A percentile compares a stretch with the other conserved stretches of the same genome.
These are phyloP conservation scores for Cryptotermes secundus DNA, from an alignment of 1,140 invertebrate genomes.

Conservation along the genomic window DNA sequence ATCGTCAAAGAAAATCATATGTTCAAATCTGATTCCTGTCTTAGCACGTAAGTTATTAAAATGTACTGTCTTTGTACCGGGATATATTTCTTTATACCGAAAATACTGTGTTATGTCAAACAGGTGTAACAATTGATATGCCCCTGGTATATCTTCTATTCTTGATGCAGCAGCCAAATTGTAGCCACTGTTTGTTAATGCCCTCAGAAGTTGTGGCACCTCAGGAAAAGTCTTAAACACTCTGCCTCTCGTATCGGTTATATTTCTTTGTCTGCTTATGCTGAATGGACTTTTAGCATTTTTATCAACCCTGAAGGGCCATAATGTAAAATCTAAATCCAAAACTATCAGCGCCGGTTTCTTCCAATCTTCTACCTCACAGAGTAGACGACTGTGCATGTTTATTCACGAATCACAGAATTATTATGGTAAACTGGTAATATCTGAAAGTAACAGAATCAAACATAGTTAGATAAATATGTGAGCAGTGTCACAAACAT, in stretches of 20 bases:
- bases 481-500: too few relatives aligned
- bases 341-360: conserved; percentile 29
- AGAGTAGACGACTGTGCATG: neutral
- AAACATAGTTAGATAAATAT: too few relatives aligned
- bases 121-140: conserved; percentile 38
- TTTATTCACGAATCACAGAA: neutral
- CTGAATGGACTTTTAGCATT: conserved; percentile 24
- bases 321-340: conserved; percentile 36
- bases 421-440: too few relatives aligned
- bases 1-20: conserved; percentile 54
- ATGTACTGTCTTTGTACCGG: conserved; percentile 37
- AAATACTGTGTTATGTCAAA: conserved; percentile 37
- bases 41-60: conserved; percentile 37
- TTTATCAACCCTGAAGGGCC: conserved; percentile 37
- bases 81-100: conserved; percentile 38
- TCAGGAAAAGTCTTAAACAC: conserved; percentile 23
- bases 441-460: too few relatives aligned
- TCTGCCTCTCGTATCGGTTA: conserved; percentile 28
- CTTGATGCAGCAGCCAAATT: conserved; percentile 38
- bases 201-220: conserved; percentile 30
- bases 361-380: neutral
- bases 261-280: neutral
- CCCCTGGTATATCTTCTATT: conserved; percentile 38
- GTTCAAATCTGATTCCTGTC: conserved; percentile 47
- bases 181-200: conserved; percentile 24